phyloP scores from a whole-genome alignment of 2,113 vertebrate species.

The Diadophis punctatus region DNA sequence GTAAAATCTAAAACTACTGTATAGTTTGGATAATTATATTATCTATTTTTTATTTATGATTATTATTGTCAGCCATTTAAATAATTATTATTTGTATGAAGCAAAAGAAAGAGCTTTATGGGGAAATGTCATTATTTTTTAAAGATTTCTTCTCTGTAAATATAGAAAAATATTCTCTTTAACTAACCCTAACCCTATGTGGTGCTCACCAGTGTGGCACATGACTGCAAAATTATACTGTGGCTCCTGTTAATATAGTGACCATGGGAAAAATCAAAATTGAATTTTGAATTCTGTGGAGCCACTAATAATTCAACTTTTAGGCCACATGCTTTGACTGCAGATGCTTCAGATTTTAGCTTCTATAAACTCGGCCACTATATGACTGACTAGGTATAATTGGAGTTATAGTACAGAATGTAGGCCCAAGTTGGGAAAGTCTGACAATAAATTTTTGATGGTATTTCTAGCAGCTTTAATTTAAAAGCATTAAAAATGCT shows the following conservation, averaged over 20 bases:
- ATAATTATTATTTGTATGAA: neutral
- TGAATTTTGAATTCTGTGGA: neutral
- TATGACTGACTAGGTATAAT: neutral
- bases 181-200: neutral
- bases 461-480: neutral
- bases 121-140: neutral
- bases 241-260: neutral
- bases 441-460: neutral
- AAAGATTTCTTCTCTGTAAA: neutral
- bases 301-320: neutral
- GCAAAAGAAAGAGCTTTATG: neutral
- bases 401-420: neutral
- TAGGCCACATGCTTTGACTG: neutral
- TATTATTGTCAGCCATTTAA: neutral
- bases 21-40: neutral
- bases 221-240: conserved; percentile 14
- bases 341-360: neutral
- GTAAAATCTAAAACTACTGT: neutral
- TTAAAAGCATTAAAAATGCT: neutral
- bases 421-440: neutral
- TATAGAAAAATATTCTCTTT: neutral
- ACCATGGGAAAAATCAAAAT: neutral
- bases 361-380: neutral
- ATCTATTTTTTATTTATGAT: neutral
- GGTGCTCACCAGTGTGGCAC: neutral